Evolutionary conservation across 2,888 invertebrate genomes (phyloP).

Genomic region (Xanthorhoe spadicearia): DNA sequence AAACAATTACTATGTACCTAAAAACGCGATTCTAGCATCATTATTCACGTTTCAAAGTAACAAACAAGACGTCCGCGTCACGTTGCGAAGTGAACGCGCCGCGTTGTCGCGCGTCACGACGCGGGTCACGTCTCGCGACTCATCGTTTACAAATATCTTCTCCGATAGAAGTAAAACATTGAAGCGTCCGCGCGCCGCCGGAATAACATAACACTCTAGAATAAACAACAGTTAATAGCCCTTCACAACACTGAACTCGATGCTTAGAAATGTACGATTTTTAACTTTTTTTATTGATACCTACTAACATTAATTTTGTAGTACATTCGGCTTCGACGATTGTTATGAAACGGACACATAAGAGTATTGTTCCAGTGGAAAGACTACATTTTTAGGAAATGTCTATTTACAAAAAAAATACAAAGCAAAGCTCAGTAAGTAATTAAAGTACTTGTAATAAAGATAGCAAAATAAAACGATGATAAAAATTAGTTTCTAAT

Average conservation of each 20-base stretch:
- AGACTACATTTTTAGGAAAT: too few relatives aligned
- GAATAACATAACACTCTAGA: conserved; percentile 9
- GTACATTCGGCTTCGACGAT: too few relatives aligned
- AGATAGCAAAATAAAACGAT: too few relatives aligned
- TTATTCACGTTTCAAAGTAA: conserved; percentile 5
- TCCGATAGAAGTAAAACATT: conserved; percentile 18
- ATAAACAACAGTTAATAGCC: neutral
- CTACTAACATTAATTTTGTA: too few relatives aligned
- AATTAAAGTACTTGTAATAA: too few relatives aligned
- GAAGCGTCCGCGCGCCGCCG: conserved; percentile 11
- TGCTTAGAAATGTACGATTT: neutral
- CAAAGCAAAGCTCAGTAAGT: too few relatives aligned
- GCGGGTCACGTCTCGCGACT: conserved; percentile 26
- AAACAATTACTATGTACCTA: conserved; percentile 3
- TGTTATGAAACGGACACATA: too few relatives aligned
- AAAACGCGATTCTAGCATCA: neutral
- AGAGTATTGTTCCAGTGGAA: too few relatives aligned
- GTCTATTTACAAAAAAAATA: too few relatives aligned
- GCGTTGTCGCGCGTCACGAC: conserved; percentile 7
- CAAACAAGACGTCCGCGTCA: conserved; percentile 15
- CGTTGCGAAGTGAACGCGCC: conserved; percentile 6
- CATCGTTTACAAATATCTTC: conserved; percentile 29
- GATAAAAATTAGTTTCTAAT: too few relatives aligned
- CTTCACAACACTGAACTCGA: neutral
- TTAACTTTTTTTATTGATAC: neutral